Percentiles rank a stretch among this genome's conserved stretches.
phyloP scores from a whole-genome alignment of 2,113 vertebrate species.

The Labeo catla region DNA sequence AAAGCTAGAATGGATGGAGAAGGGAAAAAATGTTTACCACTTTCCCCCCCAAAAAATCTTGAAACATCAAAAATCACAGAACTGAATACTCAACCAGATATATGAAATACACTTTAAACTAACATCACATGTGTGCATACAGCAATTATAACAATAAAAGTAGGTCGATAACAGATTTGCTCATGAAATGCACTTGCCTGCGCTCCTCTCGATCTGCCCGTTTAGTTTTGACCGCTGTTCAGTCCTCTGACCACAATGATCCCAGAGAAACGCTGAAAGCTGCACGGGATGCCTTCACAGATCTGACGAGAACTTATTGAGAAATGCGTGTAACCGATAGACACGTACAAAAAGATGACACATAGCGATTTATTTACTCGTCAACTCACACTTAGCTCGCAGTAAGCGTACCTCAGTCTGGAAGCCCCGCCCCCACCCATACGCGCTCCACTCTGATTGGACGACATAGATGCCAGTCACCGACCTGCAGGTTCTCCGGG shows the following conservation, averaged over 20 bases:
- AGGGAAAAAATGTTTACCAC: not conserved
- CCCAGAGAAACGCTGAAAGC: not conserved
- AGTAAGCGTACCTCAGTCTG: not conserved
- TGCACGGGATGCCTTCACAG: not conserved
- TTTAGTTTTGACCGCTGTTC: not conserved
- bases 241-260: not conserved
- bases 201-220: not conserved
- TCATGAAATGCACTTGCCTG: slow-evolving; percentile 16
- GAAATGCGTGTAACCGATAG: not conserved
- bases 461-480: not conserved
- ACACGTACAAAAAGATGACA: not conserved
- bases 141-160: not conserved
- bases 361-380: not conserved
- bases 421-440: not conserved
- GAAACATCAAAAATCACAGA: not conserved
- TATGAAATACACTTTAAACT: not conserved
- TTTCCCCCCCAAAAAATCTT: not conserved
- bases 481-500: not conserved
- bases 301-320: not conserved
- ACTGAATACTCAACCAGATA: not conserved
- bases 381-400: not conserved
- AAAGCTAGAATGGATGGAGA: not conserved
- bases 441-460: not conserved
- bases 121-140: not conserved
- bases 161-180: not conserved